These are phyloP conservation scores for Melanophora roralis DNA, from an alignment of 2,888 invertebrate genomes.

Conservation along the genomic window DNA sequence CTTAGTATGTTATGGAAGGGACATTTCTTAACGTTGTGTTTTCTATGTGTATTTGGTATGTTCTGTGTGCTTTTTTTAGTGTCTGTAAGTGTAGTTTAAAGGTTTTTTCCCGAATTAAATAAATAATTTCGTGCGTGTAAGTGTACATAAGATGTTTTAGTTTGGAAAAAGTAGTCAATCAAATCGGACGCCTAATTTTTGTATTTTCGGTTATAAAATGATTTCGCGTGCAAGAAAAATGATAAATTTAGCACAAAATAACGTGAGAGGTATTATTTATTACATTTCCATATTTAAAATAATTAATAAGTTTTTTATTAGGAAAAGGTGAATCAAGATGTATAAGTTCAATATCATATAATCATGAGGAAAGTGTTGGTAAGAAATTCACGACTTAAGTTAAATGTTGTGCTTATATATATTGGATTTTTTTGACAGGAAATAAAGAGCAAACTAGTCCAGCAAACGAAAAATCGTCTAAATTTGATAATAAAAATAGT, in stretches of 20 bases:
- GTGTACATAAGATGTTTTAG: constrained; percentile 18
- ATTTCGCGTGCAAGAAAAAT: constrained; percentile 2
- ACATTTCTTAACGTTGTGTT: constrained; percentile 3
- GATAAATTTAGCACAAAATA: too few species aligned
- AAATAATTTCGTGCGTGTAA: constrained; percentile 34
- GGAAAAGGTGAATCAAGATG: neutral
- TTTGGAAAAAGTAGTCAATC: constrained; percentile 3
- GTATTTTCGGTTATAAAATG: neutral
- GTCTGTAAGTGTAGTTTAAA: constrained; percentile 36
- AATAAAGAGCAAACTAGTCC: constrained; percentile 17
- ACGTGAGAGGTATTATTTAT: too few species aligned
- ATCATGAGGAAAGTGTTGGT: neutral
- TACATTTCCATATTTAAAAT: too few species aligned
- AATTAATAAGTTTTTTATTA: too few species aligned
- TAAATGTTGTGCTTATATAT: neutral
- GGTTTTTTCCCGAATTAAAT: constrained; percentile 33
- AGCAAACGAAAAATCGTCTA: constrained; percentile 23
- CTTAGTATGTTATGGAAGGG: constrained; percentile 33
- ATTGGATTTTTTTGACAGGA: neutral
- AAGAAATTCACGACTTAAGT: constrained; percentile 8
- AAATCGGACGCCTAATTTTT: neutral
- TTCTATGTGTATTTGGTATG: constrained; percentile 6
- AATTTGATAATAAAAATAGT: constrained; percentile 24
- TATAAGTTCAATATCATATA: neutral
- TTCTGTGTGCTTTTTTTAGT: constrained; percentile 20